phyloP scores from a whole-genome alignment of 2,113 vertebrate genomes.

The Oriolus oriolus region DNA sequence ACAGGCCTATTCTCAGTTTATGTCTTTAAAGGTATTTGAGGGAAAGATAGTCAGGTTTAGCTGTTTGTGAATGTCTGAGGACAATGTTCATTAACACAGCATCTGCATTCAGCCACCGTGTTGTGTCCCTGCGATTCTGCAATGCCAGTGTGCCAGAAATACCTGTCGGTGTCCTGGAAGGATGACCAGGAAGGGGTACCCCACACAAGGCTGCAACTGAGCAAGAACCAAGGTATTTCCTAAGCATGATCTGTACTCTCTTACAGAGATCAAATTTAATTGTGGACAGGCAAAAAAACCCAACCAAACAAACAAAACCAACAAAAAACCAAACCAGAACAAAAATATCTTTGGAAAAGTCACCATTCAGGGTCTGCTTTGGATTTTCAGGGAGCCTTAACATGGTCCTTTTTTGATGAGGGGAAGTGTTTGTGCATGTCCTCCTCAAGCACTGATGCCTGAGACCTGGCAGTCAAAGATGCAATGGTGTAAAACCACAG shows the following conservation, averaged over 20 bases:
- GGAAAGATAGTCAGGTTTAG: neutral
- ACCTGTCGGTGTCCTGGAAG: neutral
- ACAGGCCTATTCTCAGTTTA: neutral
- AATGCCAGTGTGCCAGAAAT: neutral
- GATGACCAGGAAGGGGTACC: neutral
- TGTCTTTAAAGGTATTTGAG: neutral
- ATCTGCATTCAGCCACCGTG: neutral
- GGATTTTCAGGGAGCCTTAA: neutral
- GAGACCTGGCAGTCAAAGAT: neutral
- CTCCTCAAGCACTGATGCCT: neutral
- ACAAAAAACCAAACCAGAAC: neutral
- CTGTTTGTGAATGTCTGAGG: neutral
- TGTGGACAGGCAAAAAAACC: neutral
- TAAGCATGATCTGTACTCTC: neutral
- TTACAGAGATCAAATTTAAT: neutral
- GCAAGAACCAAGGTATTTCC: neutral
- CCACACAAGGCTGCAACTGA: neutral
- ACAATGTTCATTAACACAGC: neutral
- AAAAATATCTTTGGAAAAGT: neutral
- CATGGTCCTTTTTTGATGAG: neutral
- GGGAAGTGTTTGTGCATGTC: neutral
- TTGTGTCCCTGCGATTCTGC: neutral
- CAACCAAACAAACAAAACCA: too few relatives aligned
- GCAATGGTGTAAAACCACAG: neutral
- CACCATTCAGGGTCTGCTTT: neutral